Evolutionary conservation across 2,113 vertebrate species (phyloP), one percentile per base, ranked within the genome.

Genomic region (Ictidomys tridecemlineatus): DNA sequence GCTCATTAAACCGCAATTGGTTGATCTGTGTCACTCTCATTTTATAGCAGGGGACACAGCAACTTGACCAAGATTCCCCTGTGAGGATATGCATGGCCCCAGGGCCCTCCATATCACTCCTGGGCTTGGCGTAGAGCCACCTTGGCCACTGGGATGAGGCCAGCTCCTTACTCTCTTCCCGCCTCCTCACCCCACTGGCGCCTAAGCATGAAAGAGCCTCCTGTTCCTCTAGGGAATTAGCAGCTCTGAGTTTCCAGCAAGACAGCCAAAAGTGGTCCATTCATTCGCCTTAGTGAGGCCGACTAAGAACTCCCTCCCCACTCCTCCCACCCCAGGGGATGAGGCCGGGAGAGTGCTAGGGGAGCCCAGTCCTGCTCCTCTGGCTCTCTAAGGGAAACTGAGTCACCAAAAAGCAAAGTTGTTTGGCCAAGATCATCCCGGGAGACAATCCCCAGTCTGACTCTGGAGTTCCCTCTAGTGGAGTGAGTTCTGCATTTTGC

Each of bases 151-250:
- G 97, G 93, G 89, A 42, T 11, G 11, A 48, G 22, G 96, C 97
- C 97, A 98, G 70, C 82, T 94, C 51, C 45, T 26, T 77, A 78
- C 63, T 42, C 72, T 32, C 96, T 97, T 89, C 95, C 97, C 51
- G 13, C 93, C 97, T 83, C 95, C 93, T 96, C 93, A 78, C 91
- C 95, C 83, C 91, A 74, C 96, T 82, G 93, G 96, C 58, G 96
- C 96, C 97, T 61, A 28, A 32, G 95, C 79, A 95, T 98, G 96
- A 97, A 98, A 97, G 96, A 89, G 26, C 79, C 87, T 91, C 96
- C 97, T 97, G 93, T 98, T 96, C 96, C 96, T 94, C 95, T 53
- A 89, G 96, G 97, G 96, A 97, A 95, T 97, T 97, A 96, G 87
- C n/a, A 51, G 84, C 77, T 87, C 93, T 58, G 51, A 89, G 69